These are phyloP conservation scores for Propithecus perrieri DNA, from an alignment of 2,797 vertebrate genomes.

Conservation along the genomic window DNA sequence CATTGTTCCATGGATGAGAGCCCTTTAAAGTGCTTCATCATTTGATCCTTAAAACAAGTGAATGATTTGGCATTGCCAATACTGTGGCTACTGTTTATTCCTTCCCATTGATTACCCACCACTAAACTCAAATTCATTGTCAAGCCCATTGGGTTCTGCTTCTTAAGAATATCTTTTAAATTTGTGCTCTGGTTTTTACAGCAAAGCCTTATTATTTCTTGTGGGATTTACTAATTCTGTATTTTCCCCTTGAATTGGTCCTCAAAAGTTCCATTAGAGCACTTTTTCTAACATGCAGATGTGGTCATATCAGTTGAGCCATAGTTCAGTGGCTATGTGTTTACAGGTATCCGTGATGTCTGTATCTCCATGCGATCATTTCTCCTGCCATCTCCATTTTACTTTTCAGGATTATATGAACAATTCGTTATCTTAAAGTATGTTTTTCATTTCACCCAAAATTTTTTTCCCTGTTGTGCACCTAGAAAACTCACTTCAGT, in stretches of 20 bases:
- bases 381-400: neutral
- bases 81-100: neutral
- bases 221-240: neutral
- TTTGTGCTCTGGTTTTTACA: neutral
- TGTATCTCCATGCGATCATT: neutral
- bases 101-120: neutral
- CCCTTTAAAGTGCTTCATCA: neutral
- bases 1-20: neutral
- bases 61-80: neutral
- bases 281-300: neutral
- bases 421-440: neutral
- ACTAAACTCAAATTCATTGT: neutral
- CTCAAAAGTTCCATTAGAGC: neutral
- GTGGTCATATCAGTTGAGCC: neutral
- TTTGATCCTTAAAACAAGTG: neutral
- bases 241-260: neutral
- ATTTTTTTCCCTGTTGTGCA: neutral
- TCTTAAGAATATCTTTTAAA: neutral
- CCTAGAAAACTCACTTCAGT: neutral
- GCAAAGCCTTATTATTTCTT: neutral
- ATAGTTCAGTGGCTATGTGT: neutral
- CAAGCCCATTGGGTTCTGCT: neutral
- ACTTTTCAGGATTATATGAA: neutral
- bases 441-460: neutral
- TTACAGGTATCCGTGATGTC: neutral